phyloP scores from a whole-genome alignment of 2,888 invertebrate genomes.

The Drosophila greeni region DNA sequence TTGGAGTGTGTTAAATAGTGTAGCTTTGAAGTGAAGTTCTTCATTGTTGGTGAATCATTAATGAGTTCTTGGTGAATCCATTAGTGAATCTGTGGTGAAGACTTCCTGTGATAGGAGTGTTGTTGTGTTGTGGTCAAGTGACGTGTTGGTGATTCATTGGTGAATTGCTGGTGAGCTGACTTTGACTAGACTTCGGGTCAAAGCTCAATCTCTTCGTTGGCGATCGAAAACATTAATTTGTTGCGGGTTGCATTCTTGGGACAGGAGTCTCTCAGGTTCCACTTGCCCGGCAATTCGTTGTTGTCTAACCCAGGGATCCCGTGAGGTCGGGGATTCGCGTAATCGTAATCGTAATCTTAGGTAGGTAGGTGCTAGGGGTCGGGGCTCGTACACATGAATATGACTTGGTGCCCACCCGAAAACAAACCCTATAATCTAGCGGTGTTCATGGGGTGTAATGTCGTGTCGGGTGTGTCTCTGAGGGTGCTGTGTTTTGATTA shows the following conservation, averaged over 20 bases:
- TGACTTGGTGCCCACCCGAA: conserved; percentile 59
- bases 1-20: neutral
- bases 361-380: conserved; percentile 13
- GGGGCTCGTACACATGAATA: conserved; percentile 30
- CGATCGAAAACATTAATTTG: conserved; percentile 35
- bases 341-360: conserved; percentile 24
- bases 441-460: neutral
- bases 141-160: neutral
- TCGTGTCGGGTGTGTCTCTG: conserved; percentile 17
- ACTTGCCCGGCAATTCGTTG: conserved; percentile 60
- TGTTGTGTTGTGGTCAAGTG: neutral
- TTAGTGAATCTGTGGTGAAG: neutral
- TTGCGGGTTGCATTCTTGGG: conserved; percentile 35
- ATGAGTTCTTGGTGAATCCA: neutral
- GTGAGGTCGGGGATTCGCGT: conserved; percentile 27
- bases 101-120: neutral
- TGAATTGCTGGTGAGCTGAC: conserved; percentile 14
- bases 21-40: too few relatives aligned
- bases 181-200: conserved; percentile 14
- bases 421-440: conserved; percentile 19
- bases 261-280: conserved; percentile 35
- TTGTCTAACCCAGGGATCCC: conserved; percentile 61
- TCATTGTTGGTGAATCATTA: neutral
- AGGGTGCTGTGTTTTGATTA: conserved; percentile 64
- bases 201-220: conserved; percentile 37